phyloP scores from a whole-genome alignment of 2,797 vertebrate species.

The Chromobotia macracanthus region DNA sequence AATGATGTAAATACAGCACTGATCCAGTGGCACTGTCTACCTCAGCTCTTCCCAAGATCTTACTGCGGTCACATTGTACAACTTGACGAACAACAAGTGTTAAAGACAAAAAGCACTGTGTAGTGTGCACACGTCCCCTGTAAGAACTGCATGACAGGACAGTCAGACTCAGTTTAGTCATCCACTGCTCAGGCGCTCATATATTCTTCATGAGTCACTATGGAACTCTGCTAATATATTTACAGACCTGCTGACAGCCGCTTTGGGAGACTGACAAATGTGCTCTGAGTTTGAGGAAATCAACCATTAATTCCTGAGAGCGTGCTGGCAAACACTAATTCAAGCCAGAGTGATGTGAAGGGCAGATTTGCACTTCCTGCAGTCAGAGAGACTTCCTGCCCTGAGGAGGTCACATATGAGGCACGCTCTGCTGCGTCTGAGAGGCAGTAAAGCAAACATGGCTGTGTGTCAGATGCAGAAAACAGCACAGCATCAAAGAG shows the following conservation, averaged over 20 bases:
- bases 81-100: neutral
- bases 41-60: neutral
- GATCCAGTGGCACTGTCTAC: neutral
- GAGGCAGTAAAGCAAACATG: conserved; percentile 41
- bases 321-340: neutral
- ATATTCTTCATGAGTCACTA: neutral
- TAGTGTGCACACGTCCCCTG: neutral
- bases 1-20: no score
- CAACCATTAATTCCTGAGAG: conserved; percentile 27
- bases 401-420: conserved; percentile 39
- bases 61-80: neutral
- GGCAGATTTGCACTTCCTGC: conserved; percentile 41
- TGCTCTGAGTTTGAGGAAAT: conserved; percentile 24
- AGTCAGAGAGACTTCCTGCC: conserved; percentile 40
- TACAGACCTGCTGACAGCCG: conserved; percentile 12
- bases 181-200: neutral
- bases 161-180: neutral
- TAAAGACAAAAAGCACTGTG: neutral
- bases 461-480: conserved; percentile 41
- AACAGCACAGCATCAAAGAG: conserved; percentile 20
- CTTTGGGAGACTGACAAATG: conserved; percentile 22
- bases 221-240: conserved; percentile 9
- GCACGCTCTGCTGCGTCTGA: conserved; percentile 32
- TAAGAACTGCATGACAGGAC: neutral
- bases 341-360: conserved; percentile 17